Evolutionary conservation across 2,888 invertebrate species (phyloP), one percentile per base, ranked within the genome.

Genomic region (Pseudolycoriella hygida): DNA sequence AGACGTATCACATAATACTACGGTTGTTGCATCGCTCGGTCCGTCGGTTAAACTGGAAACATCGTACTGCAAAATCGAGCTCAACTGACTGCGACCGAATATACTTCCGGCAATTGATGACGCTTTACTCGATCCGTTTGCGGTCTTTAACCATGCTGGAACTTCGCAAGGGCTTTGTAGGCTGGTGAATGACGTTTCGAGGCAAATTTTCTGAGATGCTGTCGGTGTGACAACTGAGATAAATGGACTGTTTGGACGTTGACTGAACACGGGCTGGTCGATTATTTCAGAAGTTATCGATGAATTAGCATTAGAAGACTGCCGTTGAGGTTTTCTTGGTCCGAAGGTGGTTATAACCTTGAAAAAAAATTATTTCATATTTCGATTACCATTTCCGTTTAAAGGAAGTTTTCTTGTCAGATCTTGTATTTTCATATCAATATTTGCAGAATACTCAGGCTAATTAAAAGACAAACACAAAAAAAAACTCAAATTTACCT

Each of bases 321-420:
- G 57, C 41, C 81, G 71, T 59, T 80, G 80, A 11, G 85, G 85
- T 62, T 85, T 86, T 49, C 78, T 74, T 50, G 85, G 84, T 42
- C 85, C 85, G 60, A 80, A 72, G 55, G 80, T 75, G 50, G 78
- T 78, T 76, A 80, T 73, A 76, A 80, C 80, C 80, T 80, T 60
- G 48, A 61, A 48, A 39, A 5, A n/a, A 39, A 39, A 17, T 25
- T 25, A 25, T 25, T 25, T 8, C 5, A 25, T 6, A 14, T 34
- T 34, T 34, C 11, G 4, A 5, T 34, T 4, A 12, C 5, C 4
- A 34, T 5, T 34, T 4, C 5, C 25, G 25, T 25, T 4, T 4
- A 6, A 25, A 25, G 4, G 25, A 25, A 25, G 5, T 6, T 4
- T 25, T 25, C 25, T 4, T 25, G 8, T 8, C 25, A 25, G 25